phyloP scores from a whole-genome alignment of 2,888 invertebrate genomes.

The Campoplex capitator region DNA sequence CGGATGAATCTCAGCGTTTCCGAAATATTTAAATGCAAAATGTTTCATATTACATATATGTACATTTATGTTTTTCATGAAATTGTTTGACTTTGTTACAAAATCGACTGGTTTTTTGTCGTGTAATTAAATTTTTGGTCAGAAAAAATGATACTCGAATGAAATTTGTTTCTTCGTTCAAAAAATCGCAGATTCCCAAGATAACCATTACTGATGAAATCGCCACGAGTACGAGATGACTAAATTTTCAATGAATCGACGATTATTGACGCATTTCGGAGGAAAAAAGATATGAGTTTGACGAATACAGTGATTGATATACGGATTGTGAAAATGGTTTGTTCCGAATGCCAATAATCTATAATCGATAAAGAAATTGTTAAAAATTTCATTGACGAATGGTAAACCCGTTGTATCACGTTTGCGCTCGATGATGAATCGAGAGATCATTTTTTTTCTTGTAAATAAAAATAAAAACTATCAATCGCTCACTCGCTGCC shows the following conservation, averaged over 20 bases:
- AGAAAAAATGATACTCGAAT: neutral
- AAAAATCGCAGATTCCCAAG: conserved; percentile 24
- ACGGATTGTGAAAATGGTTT: neutral
- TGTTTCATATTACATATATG: neutral
- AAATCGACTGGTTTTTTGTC: neutral
- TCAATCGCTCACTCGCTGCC: conserved; percentile 52
- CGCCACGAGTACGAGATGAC: conserved; percentile 3
- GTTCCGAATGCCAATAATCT: conserved; percentile 17
- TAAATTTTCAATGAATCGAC: neutral
- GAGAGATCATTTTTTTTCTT: conserved; percentile 8
- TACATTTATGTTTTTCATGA: neutral
- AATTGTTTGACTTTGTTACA: neutral
- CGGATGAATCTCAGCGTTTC: neutral
- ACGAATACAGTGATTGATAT: neutral
- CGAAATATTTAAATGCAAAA: neutral
- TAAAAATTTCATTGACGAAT: neutral
- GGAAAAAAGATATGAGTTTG: neutral
- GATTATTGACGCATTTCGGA: conserved; percentile 16
- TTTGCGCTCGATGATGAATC: neutral
- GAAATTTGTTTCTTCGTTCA: neutral
- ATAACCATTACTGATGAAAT: neutral
- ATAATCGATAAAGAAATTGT: conserved; percentile 5
- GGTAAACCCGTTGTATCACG: neutral
- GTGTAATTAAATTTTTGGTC: neutral
- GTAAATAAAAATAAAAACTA: conserved; percentile 44